Evolutionary conservation across 2,113 vertebrate species (phyloP).

Genomic region (Gallinago undulata): DNA sequence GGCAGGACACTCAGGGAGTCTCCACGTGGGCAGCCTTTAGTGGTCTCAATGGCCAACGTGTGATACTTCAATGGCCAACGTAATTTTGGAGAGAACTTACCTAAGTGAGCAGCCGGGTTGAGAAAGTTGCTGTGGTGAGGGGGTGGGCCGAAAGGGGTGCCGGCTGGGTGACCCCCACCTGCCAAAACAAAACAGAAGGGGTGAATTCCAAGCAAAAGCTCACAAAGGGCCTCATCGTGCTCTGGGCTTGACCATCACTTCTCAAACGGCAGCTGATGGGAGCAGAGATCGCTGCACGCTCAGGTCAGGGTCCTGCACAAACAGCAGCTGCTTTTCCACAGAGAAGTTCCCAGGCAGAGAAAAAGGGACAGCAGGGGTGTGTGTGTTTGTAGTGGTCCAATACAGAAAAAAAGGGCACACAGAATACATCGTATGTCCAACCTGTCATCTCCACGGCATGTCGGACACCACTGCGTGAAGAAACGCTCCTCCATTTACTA

Average conservation of each 20-base stretch:
- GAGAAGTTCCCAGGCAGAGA: not conserved
- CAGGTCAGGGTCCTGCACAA: not conserved
- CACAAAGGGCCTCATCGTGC: not conserved
- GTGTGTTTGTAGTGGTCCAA: not conserved
- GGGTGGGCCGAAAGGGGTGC: slow-evolving; percentile 88
- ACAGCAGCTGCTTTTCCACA: not conserved
- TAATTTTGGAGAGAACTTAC: slow-evolving; percentile 64
- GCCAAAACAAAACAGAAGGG: slow-evolving; percentile 31
- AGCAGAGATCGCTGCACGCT: not conserved
- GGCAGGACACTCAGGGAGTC: not conserved
- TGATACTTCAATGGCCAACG: not conserved
- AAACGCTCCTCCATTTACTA: not conserved
- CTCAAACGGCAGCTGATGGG: not conserved
- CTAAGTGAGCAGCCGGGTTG: slow-evolving; percentile 88
- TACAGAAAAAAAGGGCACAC: not conserved
- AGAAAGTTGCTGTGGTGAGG: slow-evolving; percentile 95
- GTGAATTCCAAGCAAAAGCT: not conserved
- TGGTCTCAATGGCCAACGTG: not conserved
- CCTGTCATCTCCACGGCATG: not conserved
- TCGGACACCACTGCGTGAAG: not conserved
- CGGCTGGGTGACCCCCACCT: slow-evolving; percentile 90
- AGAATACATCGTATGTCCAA: not conserved
- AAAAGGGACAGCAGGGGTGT: not conserved
- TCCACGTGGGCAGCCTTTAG: not conserved
- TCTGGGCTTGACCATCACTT: not conserved